Conservation (phyloP, 2,113 vertebrate species). For the Hemichromis elongatus region DNA sequence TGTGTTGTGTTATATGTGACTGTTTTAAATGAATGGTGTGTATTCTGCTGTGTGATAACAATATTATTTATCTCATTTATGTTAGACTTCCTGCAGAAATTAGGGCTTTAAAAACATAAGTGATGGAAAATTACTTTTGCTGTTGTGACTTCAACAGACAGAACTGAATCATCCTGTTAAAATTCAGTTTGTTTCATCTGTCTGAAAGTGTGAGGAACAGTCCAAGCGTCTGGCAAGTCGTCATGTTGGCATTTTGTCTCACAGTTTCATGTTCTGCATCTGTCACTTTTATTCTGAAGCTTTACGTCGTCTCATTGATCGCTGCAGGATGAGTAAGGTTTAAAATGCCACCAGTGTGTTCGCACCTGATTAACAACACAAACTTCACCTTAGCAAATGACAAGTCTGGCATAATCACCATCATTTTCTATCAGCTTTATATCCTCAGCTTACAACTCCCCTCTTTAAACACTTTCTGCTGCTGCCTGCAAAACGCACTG, state of each 20-base stretch:
- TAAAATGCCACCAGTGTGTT: neutral
- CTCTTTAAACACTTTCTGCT: slow-evolving; percentile 12
- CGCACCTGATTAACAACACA: slow-evolving; percentile 25
- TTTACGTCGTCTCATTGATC: neutral
- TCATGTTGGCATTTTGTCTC: neutral
- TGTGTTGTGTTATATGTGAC: neutral
- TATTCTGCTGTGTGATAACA: neutral
- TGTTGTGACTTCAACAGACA: neutral
- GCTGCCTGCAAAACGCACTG: slow-evolving; percentile 1
- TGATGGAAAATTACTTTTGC: neutral
- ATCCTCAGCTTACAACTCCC: slow-evolving; percentile 24
- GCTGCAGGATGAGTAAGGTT: neutral
- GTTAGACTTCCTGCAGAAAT: neutral
- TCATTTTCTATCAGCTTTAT: neutral
- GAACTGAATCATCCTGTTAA: neutral
- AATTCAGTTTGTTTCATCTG: neutral
- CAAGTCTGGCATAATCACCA: neutral
- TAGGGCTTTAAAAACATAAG: neutral
- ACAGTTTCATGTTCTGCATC: neutral
- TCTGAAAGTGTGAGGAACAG: neutral
- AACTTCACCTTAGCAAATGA: neutral
- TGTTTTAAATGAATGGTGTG: neutral
- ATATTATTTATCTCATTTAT: neutral
- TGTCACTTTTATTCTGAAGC: neutral
- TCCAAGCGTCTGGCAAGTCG: neutral